Percentiles rank a stretch among this genome's conserved stretches.
phyloP scores from a whole-genome alignment of 2,888 invertebrate genomes.

The Cylindroiulus punctatus region DNA sequence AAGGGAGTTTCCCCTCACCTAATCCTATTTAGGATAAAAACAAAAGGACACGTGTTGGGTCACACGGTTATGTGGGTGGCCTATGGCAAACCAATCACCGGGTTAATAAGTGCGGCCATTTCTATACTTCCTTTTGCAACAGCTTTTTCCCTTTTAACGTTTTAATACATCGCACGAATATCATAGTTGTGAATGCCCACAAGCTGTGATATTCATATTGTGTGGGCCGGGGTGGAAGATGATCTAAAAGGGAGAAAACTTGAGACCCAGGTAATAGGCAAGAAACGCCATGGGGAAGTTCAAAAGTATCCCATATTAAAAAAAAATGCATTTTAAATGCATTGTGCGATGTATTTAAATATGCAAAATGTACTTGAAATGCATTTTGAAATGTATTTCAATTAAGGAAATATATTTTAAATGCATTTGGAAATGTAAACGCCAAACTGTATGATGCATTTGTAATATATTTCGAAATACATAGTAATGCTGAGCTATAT shows the following conservation, averaged over 20 bases:
- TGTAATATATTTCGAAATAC: too few species aligned
- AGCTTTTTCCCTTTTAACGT: conserved; percentile 10
- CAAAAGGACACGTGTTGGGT: conserved; percentile 42
- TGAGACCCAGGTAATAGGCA: not conserved
- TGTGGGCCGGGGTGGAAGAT: conserved; percentile 20
- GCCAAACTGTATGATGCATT: too few species aligned
- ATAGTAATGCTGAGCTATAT: too few species aligned
- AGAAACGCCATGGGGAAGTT: not conserved
- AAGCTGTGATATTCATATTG: conserved; percentile 34
- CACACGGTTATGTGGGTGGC: conserved; percentile 42
- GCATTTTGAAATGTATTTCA: too few species aligned
- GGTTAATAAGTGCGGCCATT: conserved; percentile 34
- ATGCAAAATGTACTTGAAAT: too few species aligned
- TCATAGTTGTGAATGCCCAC: conserved; percentile 27
- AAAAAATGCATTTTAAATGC: too few species aligned
- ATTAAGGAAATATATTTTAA: too few species aligned
- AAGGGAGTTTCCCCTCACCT: conserved; percentile 42
- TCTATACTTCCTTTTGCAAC: conserved; percentile 23
- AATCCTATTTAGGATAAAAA: conserved; percentile 42
- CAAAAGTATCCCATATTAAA: not conserved
- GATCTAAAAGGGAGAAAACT: not conserved
- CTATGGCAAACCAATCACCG: conserved; percentile 29
- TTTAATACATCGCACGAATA: conserved; percentile 1
- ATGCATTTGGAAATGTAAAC: too few species aligned
- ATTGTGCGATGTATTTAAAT: too few species aligned